phyloP scores from a whole-genome alignment of 2,888 invertebrate species.

The Odontomyia ornata region DNA sequence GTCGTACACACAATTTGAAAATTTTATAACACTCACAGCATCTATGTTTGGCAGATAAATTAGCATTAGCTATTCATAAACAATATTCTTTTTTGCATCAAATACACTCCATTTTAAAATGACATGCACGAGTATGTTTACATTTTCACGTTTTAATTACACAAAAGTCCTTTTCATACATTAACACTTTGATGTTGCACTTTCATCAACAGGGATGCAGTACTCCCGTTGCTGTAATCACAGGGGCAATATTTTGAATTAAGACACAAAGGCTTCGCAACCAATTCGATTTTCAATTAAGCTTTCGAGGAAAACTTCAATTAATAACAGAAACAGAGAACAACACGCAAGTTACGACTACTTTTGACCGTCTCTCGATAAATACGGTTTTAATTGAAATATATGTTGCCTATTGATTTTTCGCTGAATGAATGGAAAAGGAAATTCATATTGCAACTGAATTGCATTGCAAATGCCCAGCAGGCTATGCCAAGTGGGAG shows the following conservation, averaged over 20 bases:
- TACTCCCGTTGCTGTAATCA: no score
- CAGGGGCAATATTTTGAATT: no score
- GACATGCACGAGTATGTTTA: no score
- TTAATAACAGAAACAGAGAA: neutral
- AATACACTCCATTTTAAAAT: no score
- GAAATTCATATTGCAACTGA: neutral
- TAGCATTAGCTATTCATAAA: no score
- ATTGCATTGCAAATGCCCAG: neutral
- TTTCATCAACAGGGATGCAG: no score
- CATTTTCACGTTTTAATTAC: no score
- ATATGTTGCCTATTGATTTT: neutral
- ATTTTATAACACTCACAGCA: no score
- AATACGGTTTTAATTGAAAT: slow-evolving; percentile 12
- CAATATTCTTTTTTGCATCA: no score
- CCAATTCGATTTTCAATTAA: slow-evolving; percentile 7
- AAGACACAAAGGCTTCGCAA: neutral
- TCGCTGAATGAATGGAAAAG: neutral
- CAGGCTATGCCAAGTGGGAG: neutral
- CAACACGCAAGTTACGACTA: neutral
- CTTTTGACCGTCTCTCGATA: neutral
- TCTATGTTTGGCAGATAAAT: no score
- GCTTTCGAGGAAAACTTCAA: neutral
- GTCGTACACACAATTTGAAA: neutral
- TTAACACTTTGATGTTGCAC: no score
- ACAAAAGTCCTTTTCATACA: no score